Conservation (phyloP, 2,888 invertebrate species). For the Tineola bisselliella region DNA sequence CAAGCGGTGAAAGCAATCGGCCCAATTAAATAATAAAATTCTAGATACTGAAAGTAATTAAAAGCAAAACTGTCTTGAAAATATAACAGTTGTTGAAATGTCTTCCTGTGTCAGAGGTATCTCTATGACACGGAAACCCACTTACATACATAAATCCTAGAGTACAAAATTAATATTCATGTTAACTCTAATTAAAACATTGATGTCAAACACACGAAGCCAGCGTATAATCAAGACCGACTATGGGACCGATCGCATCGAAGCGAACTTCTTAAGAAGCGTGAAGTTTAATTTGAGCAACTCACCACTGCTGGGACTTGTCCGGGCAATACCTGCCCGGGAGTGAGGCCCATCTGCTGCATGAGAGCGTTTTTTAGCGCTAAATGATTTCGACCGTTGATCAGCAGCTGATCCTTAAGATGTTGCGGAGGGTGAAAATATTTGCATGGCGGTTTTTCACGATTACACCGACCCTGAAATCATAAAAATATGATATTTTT, state of each 20-base stretch:
- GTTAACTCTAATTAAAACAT: not conserved
- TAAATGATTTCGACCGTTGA: slow-evolving; percentile 99
- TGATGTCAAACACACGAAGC: not conserved
- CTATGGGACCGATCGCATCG: slow-evolving; percentile 52
- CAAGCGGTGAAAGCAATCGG: slow-evolving; percentile 58
- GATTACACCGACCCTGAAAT: slow-evolving; percentile 97
- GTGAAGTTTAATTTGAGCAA: slow-evolving; percentile 24
- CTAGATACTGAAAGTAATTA: not conserved
- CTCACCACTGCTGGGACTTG: slow-evolving; percentile 94
- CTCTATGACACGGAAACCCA: not conserved
- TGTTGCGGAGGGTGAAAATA: slow-evolving; percentile 99
- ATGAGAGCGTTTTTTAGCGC: slow-evolving; percentile 98
- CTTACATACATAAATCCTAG: slow-evolving; percentile 19
- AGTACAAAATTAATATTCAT: not conserved
- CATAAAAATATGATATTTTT: not conserved
- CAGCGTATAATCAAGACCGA: not conserved
- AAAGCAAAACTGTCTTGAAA: not conserved
- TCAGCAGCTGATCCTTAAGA: slow-evolving; percentile 98
- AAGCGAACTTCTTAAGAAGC: not conserved
- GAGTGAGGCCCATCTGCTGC: slow-evolving; percentile 95
- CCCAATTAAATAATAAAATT: slow-evolving; percentile 20
- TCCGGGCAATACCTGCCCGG: slow-evolving; percentile 92
- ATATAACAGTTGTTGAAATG: not conserved
- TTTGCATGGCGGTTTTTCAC: slow-evolving; percentile 99
- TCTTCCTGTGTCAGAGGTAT: not conserved